A percentile compares a stretch with the other conserved stretches of the same genome.
Evolutionary conservation across 2,113 vertebrate species (phyloP).

Genomic region (Myodes glareolus): DNA sequence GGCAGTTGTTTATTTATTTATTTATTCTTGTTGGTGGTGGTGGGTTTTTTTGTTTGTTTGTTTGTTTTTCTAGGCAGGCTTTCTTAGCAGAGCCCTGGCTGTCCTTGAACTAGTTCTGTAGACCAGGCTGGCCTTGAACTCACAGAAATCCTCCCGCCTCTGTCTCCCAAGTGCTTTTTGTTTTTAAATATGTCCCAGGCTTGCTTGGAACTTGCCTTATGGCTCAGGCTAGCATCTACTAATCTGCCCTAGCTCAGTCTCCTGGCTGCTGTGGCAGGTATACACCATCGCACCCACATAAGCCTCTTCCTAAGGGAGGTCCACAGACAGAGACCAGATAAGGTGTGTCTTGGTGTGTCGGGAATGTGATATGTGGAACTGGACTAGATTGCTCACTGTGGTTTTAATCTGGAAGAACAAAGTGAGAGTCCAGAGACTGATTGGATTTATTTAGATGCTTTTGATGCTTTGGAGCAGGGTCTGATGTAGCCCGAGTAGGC

Average conservation of each 20-base stretch:
- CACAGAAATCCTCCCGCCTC: no score
- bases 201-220: neutral
- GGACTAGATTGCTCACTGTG: slow-evolving; percentile 14
- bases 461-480: neutral
- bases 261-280: neutral
- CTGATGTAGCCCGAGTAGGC: neutral
- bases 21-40: no score
- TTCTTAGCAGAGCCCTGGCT: no score
- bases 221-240: neutral
- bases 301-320: neutral
- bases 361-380: neutral
- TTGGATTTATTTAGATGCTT: neutral
- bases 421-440: neutral
- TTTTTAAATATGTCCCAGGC: neutral
- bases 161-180: no score
- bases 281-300: rapidly evolving
- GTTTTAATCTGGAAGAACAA: slow-evolving; percentile 44
- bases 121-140: no score
- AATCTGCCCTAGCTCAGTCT: neutral
- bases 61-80: no score
- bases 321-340: neutral
- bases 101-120: no score
- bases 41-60: no score
- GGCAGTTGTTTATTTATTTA: no score
- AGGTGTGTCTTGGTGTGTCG: neutral